A percentile compares a stretch with the other conserved stretches of the same genome.
Evolutionary conservation across 1,140 invertebrate species (phyloP).

Genomic region (Diachasmimorpha longicaudata): DNA sequence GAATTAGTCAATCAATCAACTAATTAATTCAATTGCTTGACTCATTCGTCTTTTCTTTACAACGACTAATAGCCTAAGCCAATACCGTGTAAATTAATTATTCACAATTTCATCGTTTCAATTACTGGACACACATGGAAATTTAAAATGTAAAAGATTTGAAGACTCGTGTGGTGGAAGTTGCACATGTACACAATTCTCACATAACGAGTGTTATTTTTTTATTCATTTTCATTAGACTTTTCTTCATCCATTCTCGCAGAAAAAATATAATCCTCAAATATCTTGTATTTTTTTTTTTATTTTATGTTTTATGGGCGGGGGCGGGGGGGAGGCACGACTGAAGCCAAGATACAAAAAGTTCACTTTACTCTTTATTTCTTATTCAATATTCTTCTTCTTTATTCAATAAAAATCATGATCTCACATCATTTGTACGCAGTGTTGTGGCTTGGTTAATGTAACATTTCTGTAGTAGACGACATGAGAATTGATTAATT

Average conservation of each 20-base stretch:
- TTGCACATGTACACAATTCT: constrained; percentile 14
- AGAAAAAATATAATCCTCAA: constrained; percentile 16
- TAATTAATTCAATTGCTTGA: background rate
- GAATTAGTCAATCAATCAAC: background rate
- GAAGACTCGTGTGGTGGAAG: constrained; percentile 15
- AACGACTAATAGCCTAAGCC: background rate
- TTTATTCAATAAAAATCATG: constrained; percentile 30
- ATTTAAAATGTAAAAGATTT: constrained; percentile 14
- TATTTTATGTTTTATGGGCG: background rate
- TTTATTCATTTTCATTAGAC: background rate
- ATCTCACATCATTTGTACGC: constrained; percentile 32
- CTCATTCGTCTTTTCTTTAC: background rate
- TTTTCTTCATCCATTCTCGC: constrained; percentile 1
- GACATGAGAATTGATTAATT: background rate
- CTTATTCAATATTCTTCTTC: constrained; percentile 14
- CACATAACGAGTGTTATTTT: constrained; percentile 14
- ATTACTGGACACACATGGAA: constrained; percentile 14
- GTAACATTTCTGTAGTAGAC: constrained; percentile 15
- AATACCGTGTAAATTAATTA: background rate
- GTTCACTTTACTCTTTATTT: constrained; percentile 8
- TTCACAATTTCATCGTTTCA: background rate
- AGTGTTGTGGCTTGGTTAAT: constrained; percentile 32
- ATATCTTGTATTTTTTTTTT: background rate
- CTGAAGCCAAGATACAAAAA: constrained; percentile 30
- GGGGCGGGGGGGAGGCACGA: constrained; percentile 15